A percentile compares a stretch with the other conserved stretches of the same genome.
Conservation (phyloP, 2,797 vertebrate species). For the Tragopan temminckii region DNA sequence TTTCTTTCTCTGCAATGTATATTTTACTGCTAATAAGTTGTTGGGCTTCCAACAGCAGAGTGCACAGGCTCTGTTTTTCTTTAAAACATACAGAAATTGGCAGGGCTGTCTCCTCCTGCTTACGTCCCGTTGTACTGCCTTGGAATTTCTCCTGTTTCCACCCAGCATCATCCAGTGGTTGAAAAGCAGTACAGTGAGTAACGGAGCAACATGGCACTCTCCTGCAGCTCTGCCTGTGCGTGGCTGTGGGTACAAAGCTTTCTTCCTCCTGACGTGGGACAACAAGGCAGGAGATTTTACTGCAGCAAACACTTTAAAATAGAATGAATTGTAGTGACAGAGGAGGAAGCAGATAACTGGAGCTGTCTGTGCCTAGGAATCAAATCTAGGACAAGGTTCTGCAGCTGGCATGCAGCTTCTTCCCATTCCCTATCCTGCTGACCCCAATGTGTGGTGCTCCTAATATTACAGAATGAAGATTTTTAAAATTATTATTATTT, state of each 20-base stretch:
- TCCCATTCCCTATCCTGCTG: background rate
- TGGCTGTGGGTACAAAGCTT: background rate
- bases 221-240: background rate
- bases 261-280: background rate
- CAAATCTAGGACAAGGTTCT: background rate
- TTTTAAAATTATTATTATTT: background rate
- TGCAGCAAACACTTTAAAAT: background rate
- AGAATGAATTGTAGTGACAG: background rate
- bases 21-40: background rate
- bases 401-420: background rate
- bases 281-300: background rate
- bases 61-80: background rate
- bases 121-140: background rate
- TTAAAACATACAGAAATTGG: background rate
- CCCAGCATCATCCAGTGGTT: background rate
- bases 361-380: background rate
- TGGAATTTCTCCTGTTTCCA: slow-evolving; percentile 21
- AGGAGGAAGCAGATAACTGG: background rate
- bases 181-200: background rate
- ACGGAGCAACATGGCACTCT: background rate
- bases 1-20: background rate
- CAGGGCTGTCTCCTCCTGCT: background rate
- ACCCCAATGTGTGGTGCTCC: background rate
- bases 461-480: background rate
- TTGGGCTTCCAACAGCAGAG: background rate